Evolutionary conservation across 1,140 invertebrate species (phyloP).

Genomic region (Heterodera carotae): DNA sequence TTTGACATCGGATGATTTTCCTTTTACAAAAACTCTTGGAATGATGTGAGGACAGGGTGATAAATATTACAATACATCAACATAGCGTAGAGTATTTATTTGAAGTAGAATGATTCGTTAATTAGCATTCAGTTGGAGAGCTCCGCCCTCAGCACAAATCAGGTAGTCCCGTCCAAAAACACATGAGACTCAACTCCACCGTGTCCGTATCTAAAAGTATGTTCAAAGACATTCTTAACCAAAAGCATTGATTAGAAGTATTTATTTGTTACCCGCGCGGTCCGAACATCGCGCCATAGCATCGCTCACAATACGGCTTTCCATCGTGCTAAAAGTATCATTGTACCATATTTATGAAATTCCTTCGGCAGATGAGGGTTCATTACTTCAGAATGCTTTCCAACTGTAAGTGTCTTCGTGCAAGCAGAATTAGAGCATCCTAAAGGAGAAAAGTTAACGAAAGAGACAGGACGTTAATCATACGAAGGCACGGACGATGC

Average conservation of each 20-base stretch:
- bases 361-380: conserved; percentile 10
- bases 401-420: conserved; percentile 83
- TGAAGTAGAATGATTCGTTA: no score
- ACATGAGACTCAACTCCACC: conserved; percentile 61
- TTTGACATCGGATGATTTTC: background rate
- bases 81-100: background rate
- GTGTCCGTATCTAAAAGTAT: conserved; percentile 56
- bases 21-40: background rate
- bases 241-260: background rate
- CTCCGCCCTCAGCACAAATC: no score
- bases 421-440: conserved; percentile 78
- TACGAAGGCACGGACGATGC: conserved; percentile 83
- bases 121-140: no score
- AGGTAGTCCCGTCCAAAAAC: conserved; percentile 59
- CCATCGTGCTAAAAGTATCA: conserved; percentile 77
- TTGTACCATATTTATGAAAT: background rate
- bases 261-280: conserved; percentile 35
- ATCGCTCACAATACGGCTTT: conserved; percentile 86
- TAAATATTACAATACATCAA: no score
- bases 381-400: conserved; percentile 80
- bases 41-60: no score
- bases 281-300: conserved; percentile 84
- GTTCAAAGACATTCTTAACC: no score
- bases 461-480: background rate
- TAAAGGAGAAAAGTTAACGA: background rate